Evolutionary conservation across 1,140 invertebrate genomes (phyloP), one percentile per base, ranked within the genome.

Genomic region (Drosophila busckii): DNA sequence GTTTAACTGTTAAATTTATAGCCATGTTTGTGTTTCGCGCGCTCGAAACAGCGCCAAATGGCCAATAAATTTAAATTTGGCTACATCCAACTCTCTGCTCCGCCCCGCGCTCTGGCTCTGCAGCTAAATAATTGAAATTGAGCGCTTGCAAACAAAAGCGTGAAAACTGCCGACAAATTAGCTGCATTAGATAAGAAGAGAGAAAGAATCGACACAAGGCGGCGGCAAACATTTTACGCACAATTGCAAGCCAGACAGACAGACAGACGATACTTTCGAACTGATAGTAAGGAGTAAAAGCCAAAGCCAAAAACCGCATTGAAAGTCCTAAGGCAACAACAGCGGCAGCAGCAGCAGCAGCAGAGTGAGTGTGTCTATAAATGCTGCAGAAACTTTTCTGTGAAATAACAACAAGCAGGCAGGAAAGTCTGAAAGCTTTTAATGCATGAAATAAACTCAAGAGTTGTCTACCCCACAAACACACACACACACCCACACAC

Each of bases 21-120:
- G 69, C 46, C 42, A 65, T 80, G 75, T 80, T 80, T 80, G 69
- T 82, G n/a, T n/a, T n/a, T n/a, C n/a, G n/a, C n/a, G 69, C 45
- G 41, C 40, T n/a, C n/a, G n/a, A n/a, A n/a, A n/a, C n/a, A n/a
- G 52, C 38, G 37, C 49, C 59, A 48, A 53, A 41, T 13, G 68
- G 54, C 45, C 75, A 34, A 80, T 80, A 82, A 80, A 78, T 78
- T 80, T 55, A 64, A 80, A 65, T 68, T 58, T 55, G 45, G n/a
- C n/a, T n/a, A n/a, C n/a, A n/a, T n/a, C n/a, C n/a, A n/a, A n/a
- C n/a, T n/a, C n/a, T n/a, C n/a, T n/a, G n/a, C n/a, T n/a, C n/a
- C n/a, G n/a, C 22, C 15, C 22, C 4, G 9, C 31, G 12, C 13
- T 13, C 9, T 26, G 17, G 16, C 8, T 29, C 37, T 20, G 28